Evolutionary conservation across 2,113 vertebrate species (phyloP), one percentile per base, ranked within the genome.

Genomic region (Tapirus terrestris): DNA sequence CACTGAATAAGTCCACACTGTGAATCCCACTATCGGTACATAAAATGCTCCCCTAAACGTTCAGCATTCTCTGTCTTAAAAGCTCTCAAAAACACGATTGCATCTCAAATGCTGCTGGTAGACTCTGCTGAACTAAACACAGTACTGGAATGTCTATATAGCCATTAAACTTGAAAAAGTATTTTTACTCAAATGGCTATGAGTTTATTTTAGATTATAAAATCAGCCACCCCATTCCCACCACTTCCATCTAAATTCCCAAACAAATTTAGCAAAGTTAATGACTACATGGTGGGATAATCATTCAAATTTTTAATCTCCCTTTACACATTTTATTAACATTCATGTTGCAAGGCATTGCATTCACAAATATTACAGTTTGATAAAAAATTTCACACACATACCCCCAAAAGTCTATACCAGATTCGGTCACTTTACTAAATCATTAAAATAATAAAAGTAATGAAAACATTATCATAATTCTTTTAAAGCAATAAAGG

Each of bases 381-480:
- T 94, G 88, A 96, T 98, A 99, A 98, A 95, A 98, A 99, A 97
- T 80, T 96, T 95, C 67, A 92, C 96, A 81, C 93, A 60, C 91
- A 94, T 93, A 95, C 68, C 79, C 86, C 95, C 88, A 8, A 95
- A 97, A 65, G 87, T 92, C 96, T 96, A 97, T 96, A 98, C 96
- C 89, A 86, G 91, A 98, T 98, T 98, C 98, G 85, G 97, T 98
- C 98, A 98, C 96, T 98, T 98, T 94, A 98, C 98, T 98, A 98
- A 98, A 98, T 98, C 97, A 98, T 98, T 96, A 98, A 97, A 98
- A 98, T 97, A 98, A 96, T 98, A 98, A 97, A 98, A 79, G 98
- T 98, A 97, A 98, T 98, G 99, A 98, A 98, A 98, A 98, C 97
- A 96, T 97, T 92, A 98, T 97, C 0, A 53, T 97, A 97, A 98